These are phyloP conservation scores for Ophioninae sp. DNA, from an alignment of 2,888 invertebrate species.

Conservation along the genomic window DNA sequence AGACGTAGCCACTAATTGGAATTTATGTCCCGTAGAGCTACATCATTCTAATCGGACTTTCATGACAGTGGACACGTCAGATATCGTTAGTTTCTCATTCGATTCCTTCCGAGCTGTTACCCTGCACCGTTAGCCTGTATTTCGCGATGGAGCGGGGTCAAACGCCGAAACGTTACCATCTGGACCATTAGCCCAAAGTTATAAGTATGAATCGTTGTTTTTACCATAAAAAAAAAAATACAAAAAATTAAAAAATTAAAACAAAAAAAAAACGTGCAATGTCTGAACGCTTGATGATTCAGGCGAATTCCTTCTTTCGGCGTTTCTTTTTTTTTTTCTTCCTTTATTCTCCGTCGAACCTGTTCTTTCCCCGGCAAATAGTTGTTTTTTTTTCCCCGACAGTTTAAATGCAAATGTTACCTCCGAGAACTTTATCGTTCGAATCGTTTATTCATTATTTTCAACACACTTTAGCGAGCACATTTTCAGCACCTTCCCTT, in stretches of 20 bases:
- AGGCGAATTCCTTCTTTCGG: constrained; percentile 14
- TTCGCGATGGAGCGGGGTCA: background rate
- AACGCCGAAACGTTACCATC: background rate
- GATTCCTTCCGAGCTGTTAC: background rate
- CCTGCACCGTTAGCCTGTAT: background rate
- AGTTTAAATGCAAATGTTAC: constrained; percentile 27
- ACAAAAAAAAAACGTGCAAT: too few species aligned
- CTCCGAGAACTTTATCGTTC: constrained; percentile 28
- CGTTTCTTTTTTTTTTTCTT: background rate
- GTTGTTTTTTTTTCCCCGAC: background rate
- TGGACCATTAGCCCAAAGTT: background rate
- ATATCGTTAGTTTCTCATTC: constrained; percentile 6
- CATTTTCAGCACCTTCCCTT: constrained; percentile 21
- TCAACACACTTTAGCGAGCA: constrained; percentile 9
- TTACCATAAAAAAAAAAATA: background rate
- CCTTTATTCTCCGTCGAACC: background rate
- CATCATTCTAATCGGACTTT: constrained; percentile 16
- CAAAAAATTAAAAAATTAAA: too few species aligned
- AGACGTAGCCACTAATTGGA: background rate
- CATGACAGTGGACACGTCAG: constrained; percentile 4
- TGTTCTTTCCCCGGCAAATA: background rate
- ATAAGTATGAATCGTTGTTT: background rate
- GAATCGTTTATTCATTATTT: constrained; percentile 26
- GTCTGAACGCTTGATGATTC: background rate
- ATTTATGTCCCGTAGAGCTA: constrained; percentile 12